Evolutionary conservation across 2,113 vertebrate species (phyloP).

Genomic region (Tautogolabrus adspersus): DNA sequence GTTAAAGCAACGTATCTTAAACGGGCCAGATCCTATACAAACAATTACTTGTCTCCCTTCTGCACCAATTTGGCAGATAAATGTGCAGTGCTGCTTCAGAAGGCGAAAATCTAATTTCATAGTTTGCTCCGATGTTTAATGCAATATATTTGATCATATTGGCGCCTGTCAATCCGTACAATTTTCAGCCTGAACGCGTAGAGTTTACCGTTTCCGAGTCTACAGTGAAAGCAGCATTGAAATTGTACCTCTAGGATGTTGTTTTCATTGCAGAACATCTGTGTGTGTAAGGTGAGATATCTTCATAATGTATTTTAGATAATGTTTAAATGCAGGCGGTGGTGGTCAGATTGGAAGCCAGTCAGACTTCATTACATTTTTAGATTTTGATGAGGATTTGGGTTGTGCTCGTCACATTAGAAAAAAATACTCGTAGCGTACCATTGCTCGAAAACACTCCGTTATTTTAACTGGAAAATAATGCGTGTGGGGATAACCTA

Average conservation of each 20-base stretch:
- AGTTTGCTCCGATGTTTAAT: fast-evolving
- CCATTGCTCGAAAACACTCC: background rate
- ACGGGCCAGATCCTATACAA: fast-evolving
- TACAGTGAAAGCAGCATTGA: background rate
- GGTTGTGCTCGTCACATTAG: background rate
- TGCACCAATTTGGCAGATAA: background rate
- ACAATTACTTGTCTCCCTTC: background rate
- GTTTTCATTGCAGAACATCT: slow-evolving; percentile 60
- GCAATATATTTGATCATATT: fast-evolving
- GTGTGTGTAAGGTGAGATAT: slow-evolving; percentile 60
- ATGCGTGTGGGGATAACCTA: background rate
- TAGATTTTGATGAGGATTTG: background rate
- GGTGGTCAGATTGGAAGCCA: background rate
- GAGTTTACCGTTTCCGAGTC: fast-evolving
- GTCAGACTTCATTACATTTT: background rate
- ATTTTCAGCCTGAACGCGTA: fast-evolving
- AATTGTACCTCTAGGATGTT: slow-evolving; percentile 51
- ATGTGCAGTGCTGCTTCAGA: fast-evolving
- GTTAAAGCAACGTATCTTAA: background rate
- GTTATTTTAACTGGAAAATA: slow-evolving; percentile 6
- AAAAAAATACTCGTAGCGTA: background rate
- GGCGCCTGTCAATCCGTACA: fast-evolving
- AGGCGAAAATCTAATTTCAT: fast-evolving
- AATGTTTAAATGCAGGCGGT: background rate
- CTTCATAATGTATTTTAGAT: slow-evolving; percentile 25